phyloP scores from a whole-genome alignment of 2,888 invertebrate species.

The Chironomus riparius region DNA sequence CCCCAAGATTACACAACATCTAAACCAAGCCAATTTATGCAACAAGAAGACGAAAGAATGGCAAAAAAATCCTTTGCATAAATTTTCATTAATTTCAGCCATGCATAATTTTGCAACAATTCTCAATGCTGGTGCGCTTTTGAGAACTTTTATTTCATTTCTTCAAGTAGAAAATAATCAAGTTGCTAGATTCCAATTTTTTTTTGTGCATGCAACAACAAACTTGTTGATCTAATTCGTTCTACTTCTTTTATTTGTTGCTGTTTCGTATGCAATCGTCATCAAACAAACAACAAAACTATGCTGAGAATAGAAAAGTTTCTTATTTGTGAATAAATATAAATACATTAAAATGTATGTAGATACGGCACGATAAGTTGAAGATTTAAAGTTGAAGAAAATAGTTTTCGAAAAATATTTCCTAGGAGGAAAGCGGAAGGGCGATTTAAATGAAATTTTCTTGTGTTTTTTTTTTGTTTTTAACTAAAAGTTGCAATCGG shows the following conservation, averaged over 20 bases:
- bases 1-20: no score
- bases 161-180: background rate
- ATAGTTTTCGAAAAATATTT: background rate
- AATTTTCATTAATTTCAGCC: constrained; percentile 11
- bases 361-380: background rate
- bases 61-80: constrained; percentile 1
- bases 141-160: background rate
- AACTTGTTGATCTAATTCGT: constrained; percentile 27
- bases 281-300: no score
- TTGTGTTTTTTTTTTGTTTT: no score
- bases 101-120: constrained; percentile 3
- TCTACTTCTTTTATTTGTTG: background rate
- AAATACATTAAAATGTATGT: background rate
- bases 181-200: background rate
- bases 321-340: background rate
- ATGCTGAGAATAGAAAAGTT: background rate
- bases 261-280: background rate
- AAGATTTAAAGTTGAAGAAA: background rate
- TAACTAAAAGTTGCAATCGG: background rate
- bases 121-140: background rate
- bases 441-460: no score
- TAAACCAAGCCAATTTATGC: no score
- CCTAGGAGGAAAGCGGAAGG: background rate
- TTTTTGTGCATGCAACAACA: constrained; percentile 18
- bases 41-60: no score